These are phyloP conservation scores for Arrhopalites spinosus DNA, from an alignment of 2,888 invertebrate species.

Conservation along the genomic window DNA sequence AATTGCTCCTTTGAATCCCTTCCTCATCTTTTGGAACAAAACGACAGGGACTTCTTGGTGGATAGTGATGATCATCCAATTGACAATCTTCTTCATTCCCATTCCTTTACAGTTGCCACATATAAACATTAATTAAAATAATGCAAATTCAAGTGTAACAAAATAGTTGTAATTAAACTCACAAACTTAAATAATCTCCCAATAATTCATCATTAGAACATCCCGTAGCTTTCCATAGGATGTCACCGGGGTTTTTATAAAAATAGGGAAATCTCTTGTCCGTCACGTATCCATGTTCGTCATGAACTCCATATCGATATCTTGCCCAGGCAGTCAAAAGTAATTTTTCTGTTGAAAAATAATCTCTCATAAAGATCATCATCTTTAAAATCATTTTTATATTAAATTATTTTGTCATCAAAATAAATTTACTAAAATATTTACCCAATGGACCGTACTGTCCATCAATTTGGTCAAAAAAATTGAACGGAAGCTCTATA, in stretches of 20 bases:
- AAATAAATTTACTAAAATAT: too few species aligned
- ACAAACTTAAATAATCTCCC: background rate
- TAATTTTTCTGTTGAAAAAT: constrained; percentile 38
- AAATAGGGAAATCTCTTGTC: constrained; percentile 50
- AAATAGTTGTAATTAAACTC: background rate
- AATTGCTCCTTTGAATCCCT: background rate
- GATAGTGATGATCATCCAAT: background rate
- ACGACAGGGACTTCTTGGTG: background rate
- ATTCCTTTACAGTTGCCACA: too few species aligned
- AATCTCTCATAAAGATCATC: background rate
- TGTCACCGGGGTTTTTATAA: constrained; percentile 32
- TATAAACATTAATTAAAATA: too few species aligned
- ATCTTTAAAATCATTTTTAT: constrained; percentile 5
- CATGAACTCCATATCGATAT: constrained; percentile 50
- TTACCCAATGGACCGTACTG: background rate
- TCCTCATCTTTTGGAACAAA: constrained; percentile 1
- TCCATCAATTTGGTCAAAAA: background rate
- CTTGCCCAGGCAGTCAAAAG: constrained; percentile 47
- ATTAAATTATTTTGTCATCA: too few species aligned
- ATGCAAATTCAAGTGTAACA: background rate
- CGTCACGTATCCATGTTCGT: constrained; percentile 50
- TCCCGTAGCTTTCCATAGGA: constrained; percentile 41
- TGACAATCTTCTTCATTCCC: background rate
- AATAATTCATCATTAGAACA: constrained; percentile 10
- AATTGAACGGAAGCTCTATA: constrained; percentile 47